phyloP scores from a whole-genome alignment of 2,113 vertebrate species.

The Podocnemis expansa region DNA sequence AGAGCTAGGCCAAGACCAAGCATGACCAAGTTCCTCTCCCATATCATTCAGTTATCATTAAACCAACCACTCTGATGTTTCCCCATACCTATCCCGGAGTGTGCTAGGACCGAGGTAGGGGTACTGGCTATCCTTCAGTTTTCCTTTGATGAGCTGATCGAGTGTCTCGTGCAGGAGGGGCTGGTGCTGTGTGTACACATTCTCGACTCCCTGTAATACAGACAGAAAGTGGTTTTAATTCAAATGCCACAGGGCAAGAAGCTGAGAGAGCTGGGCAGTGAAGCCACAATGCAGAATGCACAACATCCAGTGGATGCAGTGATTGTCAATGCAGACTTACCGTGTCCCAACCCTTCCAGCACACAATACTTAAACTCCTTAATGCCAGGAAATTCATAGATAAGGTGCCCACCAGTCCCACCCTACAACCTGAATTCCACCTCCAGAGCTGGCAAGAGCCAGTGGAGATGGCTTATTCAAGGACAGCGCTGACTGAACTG shows the following conservation, averaged over 20 bases:
- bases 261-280: not conserved
- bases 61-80: not conserved
- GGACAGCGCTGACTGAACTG: not conserved
- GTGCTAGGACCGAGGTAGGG: conserved; percentile 93
- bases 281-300: rapidly evolving
- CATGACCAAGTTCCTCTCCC: not conserved
- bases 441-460: not conserved
- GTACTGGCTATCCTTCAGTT: conserved; percentile 92
- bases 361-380: not conserved
- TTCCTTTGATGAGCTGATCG: conserved; percentile 96
- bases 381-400: rapidly evolving
- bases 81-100: conserved; percentile 80
- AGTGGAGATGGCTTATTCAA: not conserved
- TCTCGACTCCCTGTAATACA: conserved; percentile 89
- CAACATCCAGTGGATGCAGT: not conserved
- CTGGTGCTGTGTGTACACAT: conserved; percentile 95
- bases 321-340: rapidly evolving
- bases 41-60: not conserved
- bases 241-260: not conserved
- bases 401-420: rapidly evolving
- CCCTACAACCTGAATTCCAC: rapidly evolving
- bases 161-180: conserved; percentile 93
- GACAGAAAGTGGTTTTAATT: conserved; percentile 1
- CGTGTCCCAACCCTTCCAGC: not conserved
- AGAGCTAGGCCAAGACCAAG: not conserved